Evolutionary conservation across 2,113 vertebrate species (phyloP).

Genomic region (Sapayoa aenigma): DNA sequence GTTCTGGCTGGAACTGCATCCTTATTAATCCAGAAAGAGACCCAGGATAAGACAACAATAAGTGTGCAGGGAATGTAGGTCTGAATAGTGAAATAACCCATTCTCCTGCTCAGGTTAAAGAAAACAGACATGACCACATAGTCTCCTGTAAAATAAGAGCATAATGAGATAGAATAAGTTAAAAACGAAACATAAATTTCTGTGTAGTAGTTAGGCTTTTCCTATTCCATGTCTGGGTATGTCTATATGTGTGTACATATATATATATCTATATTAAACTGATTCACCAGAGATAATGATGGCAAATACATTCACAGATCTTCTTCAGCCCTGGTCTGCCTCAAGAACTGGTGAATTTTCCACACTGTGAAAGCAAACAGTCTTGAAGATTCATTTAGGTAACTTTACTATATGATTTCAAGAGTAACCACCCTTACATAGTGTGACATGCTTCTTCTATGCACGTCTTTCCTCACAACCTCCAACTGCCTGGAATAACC

Average conservation of each 20-base stretch:
- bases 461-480: neutral
- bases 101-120: conserved; percentile 97
- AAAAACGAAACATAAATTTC: neutral
- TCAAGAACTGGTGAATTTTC: neutral
- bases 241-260: fast-evolving
- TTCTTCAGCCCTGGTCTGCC: neutral
- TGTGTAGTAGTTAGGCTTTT: neutral
- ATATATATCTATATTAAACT: neutral
- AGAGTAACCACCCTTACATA: neutral
- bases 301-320: neutral
- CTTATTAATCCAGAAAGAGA: conserved; percentile 99
- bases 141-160: conserved; percentile 81
- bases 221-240: neutral
- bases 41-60: conserved; percentile 97
- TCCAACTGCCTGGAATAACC: neutral
- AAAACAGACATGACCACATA: conserved; percentile 97
- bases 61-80: conserved; percentile 98
- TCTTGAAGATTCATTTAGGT: neutral
- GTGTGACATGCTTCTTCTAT: neutral
- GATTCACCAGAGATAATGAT: neutral
- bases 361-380: neutral
- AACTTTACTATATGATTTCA: neutral
- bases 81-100: conserved; percentile 99
- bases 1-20: conserved; percentile 97
- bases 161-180: neutral